Base-by-base conservation (phyloP, 1,140 invertebrate species). In the Aphelinus atriplicis region DNA sequence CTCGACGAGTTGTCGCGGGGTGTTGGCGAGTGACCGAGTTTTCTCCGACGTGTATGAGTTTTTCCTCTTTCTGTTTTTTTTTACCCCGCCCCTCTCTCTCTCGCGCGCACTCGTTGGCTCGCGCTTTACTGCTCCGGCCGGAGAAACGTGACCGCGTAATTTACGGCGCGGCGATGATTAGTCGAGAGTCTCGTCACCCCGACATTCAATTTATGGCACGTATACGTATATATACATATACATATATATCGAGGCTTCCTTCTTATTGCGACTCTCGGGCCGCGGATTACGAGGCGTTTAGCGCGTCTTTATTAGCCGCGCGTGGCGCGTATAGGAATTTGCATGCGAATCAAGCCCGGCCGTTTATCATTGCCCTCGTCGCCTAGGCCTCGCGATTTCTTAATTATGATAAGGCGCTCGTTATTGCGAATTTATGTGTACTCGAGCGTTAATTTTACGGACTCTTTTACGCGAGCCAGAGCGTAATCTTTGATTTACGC, bases 1-100 rank as follows among this genome's bases (percentile, higher is more conserved):
- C 26, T 26, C 26, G 26, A 26, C 26, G 26, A 26, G 26, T 26
- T 26, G 26, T 26, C 26, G 26, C 26, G 26, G 51, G 2, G 10
- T 60, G 47, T 68, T 1, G 5, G 58, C 46, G 50, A 63, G 47
- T 73, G 71, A 73, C 71, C 71, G 71, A 73, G 62, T 73, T 72
- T 72, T 66, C 62, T 26, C 26, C 26, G 26, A 26, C 26, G 26
- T 26, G 26, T 26, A 26, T 26, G 26, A 26, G 26, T 26, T 26
- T 26, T 66, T 42, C 48, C 51, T 61, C 66, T 74, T 47, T 65
- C 47, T 53, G 3, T 64, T 26, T 48, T 48, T 66, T 55, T 46
- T 43, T 46, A 10, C 10, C 3, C 7, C 62, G n/a, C 7, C 65
- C 3, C 3, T 57, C 10, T 10, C 58, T n/a, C 47, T 67, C 43